Evolutionary conservation across 1,140 invertebrate genomes (phyloP).

Genomic region (Ruditapes philippinarum): DNA sequence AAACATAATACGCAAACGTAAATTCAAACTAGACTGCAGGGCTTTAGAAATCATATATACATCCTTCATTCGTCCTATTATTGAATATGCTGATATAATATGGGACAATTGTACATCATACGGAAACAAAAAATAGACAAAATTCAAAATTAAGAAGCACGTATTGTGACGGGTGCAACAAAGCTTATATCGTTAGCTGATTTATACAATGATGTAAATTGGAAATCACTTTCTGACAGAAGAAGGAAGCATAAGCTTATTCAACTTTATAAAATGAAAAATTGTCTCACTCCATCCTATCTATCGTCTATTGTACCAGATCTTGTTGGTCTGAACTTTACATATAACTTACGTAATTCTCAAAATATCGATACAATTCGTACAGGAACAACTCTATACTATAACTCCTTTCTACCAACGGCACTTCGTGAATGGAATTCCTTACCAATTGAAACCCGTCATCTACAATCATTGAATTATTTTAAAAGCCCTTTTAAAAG

Average conservation of each 20-base stretch:
- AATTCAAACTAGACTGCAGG: conserved; percentile 22
- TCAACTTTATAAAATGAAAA: conserved; percentile 47
- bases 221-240: conserved; percentile 24
- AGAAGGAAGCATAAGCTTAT: conserved; percentile 42
- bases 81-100: conserved; percentile 62
- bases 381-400: background rate
- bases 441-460: background rate
- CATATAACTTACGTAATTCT: conserved; percentile 12
- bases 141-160: conserved; percentile 48
- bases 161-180: conserved; percentile 55
- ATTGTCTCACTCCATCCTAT: background rate
- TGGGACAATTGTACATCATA: conserved; percentile 30
- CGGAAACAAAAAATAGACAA: conserved; percentile 40
- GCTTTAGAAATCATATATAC: conserved; percentile 53
- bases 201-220: conserved; percentile 12
- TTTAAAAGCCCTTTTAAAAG: background rate
- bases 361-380: no score
- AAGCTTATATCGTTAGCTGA: background rate
- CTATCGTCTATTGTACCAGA: conserved; percentile 3
- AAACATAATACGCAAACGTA: conserved; percentile 22
- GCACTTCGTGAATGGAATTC: conserved; percentile 7
- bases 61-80: conserved; percentile 40
- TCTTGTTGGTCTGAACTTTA: background rate
- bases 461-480: background rate
- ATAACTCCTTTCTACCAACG: conserved; percentile 8